A percentile compares a stretch with the other conserved stretches of the same genome.
Conservation (phyloP, 2,797 vertebrate genomes). For the Nyctalus aviator region DNA sequence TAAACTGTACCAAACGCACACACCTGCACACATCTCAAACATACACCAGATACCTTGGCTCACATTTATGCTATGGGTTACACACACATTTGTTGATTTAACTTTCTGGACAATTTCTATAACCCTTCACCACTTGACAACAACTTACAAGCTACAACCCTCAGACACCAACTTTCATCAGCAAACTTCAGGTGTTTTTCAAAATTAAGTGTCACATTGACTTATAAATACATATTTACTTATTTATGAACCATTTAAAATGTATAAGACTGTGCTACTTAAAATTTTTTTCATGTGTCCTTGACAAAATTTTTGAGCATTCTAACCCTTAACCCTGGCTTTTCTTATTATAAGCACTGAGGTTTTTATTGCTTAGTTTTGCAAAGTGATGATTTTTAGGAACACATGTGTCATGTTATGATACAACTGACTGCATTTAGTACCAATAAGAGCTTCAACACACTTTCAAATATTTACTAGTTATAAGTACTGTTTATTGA, state of each 20-base stretch:
- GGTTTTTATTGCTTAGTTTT: neutral
- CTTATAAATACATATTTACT: neutral
- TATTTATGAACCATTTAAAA: neutral
- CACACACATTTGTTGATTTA: neutral
- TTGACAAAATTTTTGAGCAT: neutral
- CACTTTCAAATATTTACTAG: constrained; percentile 26
- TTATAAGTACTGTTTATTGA: constrained; percentile 2
- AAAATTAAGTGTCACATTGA: neutral
- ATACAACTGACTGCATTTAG: neutral
- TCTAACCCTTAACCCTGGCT: neutral
- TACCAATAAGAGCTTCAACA: neutral
- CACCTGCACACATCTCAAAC: fast-evolving
- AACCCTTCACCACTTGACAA: neutral
- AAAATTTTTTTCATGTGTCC: neutral
- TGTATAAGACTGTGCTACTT: neutral
- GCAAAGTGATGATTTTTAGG: neutral
- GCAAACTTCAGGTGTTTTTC: neutral
- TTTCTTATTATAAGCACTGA: neutral
- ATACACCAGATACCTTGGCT: neutral
- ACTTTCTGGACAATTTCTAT: neutral
- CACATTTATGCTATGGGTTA: neutral
- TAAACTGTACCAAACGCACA: neutral
- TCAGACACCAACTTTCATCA: neutral
- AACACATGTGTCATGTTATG: neutral
- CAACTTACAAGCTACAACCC: neutral